phyloP scores from a whole-genome alignment of 1,140 invertebrate genomes.

The Drosophila melanogaster region Release_6_plus_ISO1_MT NT_037436.4:12346001-12346500 shows the following conservation, averaged over 20 bases:
- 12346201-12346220: slow-evolving; percentile 5
- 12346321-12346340: slow-evolving; percentile 21
- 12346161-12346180: slow-evolving; percentile 40
- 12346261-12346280: slow-evolving; percentile 48
- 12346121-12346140: slow-evolving; percentile 1
- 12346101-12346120: slow-evolving; percentile 37
- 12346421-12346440: slow-evolving; percentile 1
- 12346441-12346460: not conserved
- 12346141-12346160: slow-evolving; percentile 23
- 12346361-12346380: not conserved
- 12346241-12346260: slow-evolving; percentile 39
- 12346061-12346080: slow-evolving; percentile 14
- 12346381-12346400: slow-evolving; percentile 36
- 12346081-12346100: slow-evolving; percentile 31
- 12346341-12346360: no score
- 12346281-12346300: slow-evolving; percentile 40
- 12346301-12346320: slow-evolving; percentile 20
- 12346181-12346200: slow-evolving; percentile 44
- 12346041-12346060: slow-evolving; percentile 12
- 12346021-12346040: slow-evolving; percentile 27
- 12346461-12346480: slow-evolving; percentile 27
- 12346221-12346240: slow-evolving; percentile 41
- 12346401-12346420: slow-evolving; percentile 27
- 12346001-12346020: slow-evolving; percentile 3
- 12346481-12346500: slow-evolving; percentile 55